Percentiles rank a stretch among this genome's conserved stretches.
These are phyloP conservation scores for Emydocephalus ijimae DNA, from an alignment of 2,113 vertebrate species.

Conservation along the genomic window DNA sequence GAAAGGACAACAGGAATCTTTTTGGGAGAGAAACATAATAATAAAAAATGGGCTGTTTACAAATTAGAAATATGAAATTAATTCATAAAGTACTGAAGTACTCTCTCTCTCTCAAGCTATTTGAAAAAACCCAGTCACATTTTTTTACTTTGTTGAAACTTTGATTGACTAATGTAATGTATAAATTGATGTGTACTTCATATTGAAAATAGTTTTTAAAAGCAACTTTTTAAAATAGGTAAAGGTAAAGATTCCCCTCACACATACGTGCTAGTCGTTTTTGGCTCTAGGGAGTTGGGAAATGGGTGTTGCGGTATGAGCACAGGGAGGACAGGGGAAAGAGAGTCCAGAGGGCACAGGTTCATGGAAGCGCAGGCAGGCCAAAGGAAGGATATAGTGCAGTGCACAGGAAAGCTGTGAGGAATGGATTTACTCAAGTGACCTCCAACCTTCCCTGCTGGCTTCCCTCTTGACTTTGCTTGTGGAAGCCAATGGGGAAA, in stretches of 20 bases:
- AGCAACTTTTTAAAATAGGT: background rate
- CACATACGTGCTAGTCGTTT: no score
- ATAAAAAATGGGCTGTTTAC: background rate
- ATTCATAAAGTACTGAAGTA: background rate
- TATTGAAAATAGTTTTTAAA: background rate
- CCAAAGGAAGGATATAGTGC: background rate
- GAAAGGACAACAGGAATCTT: background rate
- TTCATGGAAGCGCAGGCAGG: background rate
- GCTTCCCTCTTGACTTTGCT: background rate
- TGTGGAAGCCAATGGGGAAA: background rate
- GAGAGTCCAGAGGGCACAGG: background rate
- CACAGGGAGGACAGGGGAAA: background rate
- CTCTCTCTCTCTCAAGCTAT: background rate
- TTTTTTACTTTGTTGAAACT: background rate
- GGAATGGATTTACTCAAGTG: no score
- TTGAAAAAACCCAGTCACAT: background rate
- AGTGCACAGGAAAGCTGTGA: background rate
- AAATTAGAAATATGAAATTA: background rate
- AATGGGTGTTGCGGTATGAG: background rate
- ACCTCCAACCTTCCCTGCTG: background rate
- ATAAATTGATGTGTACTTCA: background rate
- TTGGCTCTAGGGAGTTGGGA: no score
- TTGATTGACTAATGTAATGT: background rate
- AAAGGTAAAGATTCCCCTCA: no score
- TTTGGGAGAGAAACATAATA: background rate